A percentile compares a stretch with the other conserved stretches of the same genome.
phyloP scores from a whole-genome alignment of 2,888 invertebrate genomes.

The Molanna angustata region DNA sequence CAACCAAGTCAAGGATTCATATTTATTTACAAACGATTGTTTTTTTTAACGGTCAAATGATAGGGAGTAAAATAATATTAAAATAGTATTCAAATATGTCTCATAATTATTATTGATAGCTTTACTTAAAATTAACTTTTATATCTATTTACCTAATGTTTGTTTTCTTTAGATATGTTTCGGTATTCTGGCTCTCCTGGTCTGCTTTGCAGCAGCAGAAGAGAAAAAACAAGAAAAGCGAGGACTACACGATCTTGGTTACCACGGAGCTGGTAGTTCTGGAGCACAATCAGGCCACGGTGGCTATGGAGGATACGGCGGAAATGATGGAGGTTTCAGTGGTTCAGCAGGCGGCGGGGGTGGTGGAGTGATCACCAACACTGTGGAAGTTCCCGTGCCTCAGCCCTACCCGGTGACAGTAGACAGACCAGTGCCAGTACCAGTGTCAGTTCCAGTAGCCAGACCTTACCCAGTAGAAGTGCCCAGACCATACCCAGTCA shows the following conservation, averaged over 20 bases:
- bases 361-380: constrained; percentile 26
- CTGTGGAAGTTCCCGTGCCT: constrained; percentile 48
- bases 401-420: constrained; percentile 52
- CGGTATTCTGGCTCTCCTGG: constrained; percentile 2
- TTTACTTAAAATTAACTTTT: background rate
- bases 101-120: too few species aligned
- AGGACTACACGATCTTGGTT: constrained; percentile 17
- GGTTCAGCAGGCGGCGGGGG: constrained; percentile 3
- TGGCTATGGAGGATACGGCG: background rate
- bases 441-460: constrained; percentile 43
- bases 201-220: constrained; percentile 3
- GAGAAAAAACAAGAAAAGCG: constrained; percentile 27
- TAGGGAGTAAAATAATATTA: too few species aligned
- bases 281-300: too few species aligned
- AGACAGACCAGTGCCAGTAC: constrained; percentile 47
- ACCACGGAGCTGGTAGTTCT: background rate
- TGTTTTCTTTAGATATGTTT: constrained; percentile 9
- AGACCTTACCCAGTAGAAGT: constrained; percentile 27
- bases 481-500: constrained; percentile 22
- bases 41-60: too few species aligned
- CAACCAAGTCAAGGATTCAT: too few species aligned
- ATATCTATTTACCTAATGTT: background rate
- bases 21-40: too few species aligned
- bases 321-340: background rate
- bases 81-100: too few species aligned